A percentile compares a stretch with the other conserved stretches of the same genome.
phyloP scores from a whole-genome alignment of 1,140 invertebrate species.

The Lepidurus apus region DNA sequence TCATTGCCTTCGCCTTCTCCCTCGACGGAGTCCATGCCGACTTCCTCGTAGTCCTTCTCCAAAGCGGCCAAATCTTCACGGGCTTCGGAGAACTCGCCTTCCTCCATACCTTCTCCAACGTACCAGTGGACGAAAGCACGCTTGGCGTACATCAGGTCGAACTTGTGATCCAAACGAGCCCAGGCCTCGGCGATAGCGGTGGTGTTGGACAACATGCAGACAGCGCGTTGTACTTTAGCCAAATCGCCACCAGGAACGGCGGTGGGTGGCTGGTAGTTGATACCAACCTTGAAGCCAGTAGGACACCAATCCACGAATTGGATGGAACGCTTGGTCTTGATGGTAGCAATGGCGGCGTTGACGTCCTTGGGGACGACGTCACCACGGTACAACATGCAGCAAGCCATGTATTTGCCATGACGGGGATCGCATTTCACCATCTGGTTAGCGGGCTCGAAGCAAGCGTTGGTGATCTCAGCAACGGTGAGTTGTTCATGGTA shows the following conservation, averaged over 20 bases:
- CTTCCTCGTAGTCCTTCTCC: slow-evolving; percentile 79
- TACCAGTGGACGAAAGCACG: slow-evolving; percentile 81
- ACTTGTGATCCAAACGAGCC: slow-evolving; percentile 65
- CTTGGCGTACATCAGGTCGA: slow-evolving; percentile 67
- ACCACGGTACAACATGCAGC: slow-evolving; percentile 69
- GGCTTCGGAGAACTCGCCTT: slow-evolving; percentile 78
- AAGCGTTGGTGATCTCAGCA: slow-evolving; percentile 83
- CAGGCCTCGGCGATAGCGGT: slow-evolving; percentile 66
- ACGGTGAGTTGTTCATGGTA: slow-evolving; percentile 75
- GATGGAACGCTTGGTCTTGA: slow-evolving; percentile 76
- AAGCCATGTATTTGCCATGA: slow-evolving; percentile 86
- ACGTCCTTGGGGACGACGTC: slow-evolving; percentile 74
- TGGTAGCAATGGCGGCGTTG: slow-evolving; percentile 74
- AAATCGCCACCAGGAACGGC: slow-evolving; percentile 57
- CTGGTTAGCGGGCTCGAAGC: slow-evolving; percentile 82
- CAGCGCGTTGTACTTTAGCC: slow-evolving; percentile 51
- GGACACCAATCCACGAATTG: slow-evolving; percentile 90
- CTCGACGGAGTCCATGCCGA: slow-evolving; percentile 58
- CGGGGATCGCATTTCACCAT: slow-evolving; percentile 90
- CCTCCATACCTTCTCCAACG: slow-evolving; percentile 78
- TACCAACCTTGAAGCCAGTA: slow-evolving; percentile 67
- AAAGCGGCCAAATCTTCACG: slow-evolving; percentile 77
- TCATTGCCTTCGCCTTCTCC: slow-evolving; percentile 46
- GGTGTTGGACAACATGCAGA: slow-evolving; percentile 73
- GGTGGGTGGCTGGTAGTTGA: slow-evolving; percentile 53